A percentile compares a stretch with the other conserved stretches of the same genome.
phyloP scores from a whole-genome alignment of 2,797 vertebrate species.

The Platalea minor region DNA sequence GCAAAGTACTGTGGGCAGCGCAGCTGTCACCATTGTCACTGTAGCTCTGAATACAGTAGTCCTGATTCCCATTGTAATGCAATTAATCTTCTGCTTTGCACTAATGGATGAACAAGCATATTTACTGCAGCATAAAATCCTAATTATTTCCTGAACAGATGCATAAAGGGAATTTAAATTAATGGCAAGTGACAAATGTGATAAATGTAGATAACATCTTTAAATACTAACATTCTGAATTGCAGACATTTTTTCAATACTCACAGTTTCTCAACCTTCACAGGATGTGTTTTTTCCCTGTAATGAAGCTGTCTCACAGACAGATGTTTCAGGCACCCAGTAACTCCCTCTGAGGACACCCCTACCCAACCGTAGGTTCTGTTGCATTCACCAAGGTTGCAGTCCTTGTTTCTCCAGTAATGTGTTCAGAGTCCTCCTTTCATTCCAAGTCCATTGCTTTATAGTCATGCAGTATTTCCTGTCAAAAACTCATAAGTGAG shows the following conservation, averaged over 20 bases:
- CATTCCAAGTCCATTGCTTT: background rate
- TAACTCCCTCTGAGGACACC: background rate
- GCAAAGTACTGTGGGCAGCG: slow-evolving; percentile 67
- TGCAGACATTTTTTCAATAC: background rate
- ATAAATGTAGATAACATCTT: slow-evolving; percentile 74
- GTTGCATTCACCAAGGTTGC: background rate
- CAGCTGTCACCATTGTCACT: slow-evolving; percentile 66
- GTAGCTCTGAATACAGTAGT: slow-evolving; percentile 30
- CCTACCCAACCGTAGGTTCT: background rate
- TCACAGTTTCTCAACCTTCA: background rate
- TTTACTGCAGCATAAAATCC: slow-evolving; percentile 80
- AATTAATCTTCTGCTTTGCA: slow-evolving; percentile 80
- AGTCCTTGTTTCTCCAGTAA: background rate
- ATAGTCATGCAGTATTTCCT: background rate
- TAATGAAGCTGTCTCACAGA: background rate
- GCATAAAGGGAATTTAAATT: slow-evolving; percentile 75
- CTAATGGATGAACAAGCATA: slow-evolving; percentile 79
- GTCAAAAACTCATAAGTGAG: background rate
- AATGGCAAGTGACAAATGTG: slow-evolving; percentile 76
- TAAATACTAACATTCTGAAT: slow-evolving; percentile 57
- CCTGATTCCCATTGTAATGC: slow-evolving; percentile 74
- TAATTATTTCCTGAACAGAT: slow-evolving; percentile 81
- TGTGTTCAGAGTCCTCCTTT: background rate
- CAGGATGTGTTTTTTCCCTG: background rate
- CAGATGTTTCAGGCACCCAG: background rate